These are phyloP conservation scores for Platichthys flesus DNA, from an alignment of 2,113 vertebrate genomes.

Conservation along the genomic window DNA sequence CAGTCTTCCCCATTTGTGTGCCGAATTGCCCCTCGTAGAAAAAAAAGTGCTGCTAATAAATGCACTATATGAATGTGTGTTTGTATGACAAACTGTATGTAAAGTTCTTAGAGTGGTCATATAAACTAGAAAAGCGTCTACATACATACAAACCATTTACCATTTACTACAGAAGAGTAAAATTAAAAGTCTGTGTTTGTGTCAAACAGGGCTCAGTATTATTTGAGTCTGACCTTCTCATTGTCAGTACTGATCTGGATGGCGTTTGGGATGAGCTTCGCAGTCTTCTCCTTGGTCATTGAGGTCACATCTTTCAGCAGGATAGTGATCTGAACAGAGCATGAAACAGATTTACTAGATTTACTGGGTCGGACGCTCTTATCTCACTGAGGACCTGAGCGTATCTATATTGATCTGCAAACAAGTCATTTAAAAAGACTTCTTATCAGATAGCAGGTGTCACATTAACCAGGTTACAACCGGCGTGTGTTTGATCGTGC, in stretches of 20 bases:
- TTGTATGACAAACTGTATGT: too few relatives aligned
- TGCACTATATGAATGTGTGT: too few relatives aligned
- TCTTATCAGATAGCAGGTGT: slow-evolving; percentile 39
- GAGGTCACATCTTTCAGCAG: slow-evolving; percentile 90
- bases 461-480: slow-evolving; percentile 13
- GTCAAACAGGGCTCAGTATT: background rate
- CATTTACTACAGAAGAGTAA: background rate
- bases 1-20: too few relatives aligned
- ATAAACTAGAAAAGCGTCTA: too few relatives aligned
- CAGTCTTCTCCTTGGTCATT: slow-evolving; percentile 92
- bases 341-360: background rate
- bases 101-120: too few relatives aligned
- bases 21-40: too few relatives aligned
- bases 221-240: slow-evolving; percentile 82
- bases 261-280: slow-evolving; percentile 93
- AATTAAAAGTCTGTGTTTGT: too few relatives aligned
- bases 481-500: slow-evolving; percentile 14
- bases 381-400: slow-evolving; percentile 21
- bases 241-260: slow-evolving; percentile 92
- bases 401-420: slow-evolving; percentile 48
- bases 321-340: slow-evolving; percentile 85
- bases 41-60: too few relatives aligned
- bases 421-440: slow-evolving; percentile 28
- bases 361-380: background rate
- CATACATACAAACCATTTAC: too few relatives aligned